Base-by-base conservation (phyloP, 2,113 vertebrate species). In the Hemicordylus capensis region DNA sequence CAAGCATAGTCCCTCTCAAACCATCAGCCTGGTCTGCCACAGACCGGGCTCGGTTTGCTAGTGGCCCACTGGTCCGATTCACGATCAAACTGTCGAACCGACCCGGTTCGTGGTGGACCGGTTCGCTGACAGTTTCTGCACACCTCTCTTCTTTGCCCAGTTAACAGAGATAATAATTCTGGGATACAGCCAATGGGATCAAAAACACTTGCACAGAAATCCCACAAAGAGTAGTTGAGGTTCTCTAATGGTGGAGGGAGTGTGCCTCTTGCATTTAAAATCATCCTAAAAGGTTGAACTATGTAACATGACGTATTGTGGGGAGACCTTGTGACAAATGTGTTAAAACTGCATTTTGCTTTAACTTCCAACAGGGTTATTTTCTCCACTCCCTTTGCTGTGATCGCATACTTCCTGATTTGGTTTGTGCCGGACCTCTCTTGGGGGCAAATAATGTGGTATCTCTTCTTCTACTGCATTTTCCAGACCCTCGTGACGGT, bases 401-500 rank as follows among this genome's bases (percentile, higher is more conserved):
- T 99, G 67, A 89, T 97, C 31, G 96, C 97, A 76, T 99, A 99
- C 93, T 96, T 98, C 90, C 95, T 99, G 83, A 96, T 99, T 90
- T 99, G 98, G 98, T 98, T 96, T 1, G 98, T 99, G 91, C 98
- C 98, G 0, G 95, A 97, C 19, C 95, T 98, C 87, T 96, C 97
- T 63, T 88, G 92, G 1, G 97, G 97, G 64, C 97, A 97, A 88
- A 84, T 97, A 75, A 26, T 98, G 90, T 99, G 98, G 98, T 99
- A 98, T 89, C 96, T 99, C 69, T 42, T 98, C 83, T 99, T 98
- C 96, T 99, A 99, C 95, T 99, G 98, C 95, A 92, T 97, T 87
- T 99, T 99, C 95, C 98, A 99, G 96, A 97, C 98, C 1, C 96
- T 99, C 4, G 97, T 98, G 88, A 99, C 98, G 92, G 98, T 99